Base-by-base conservation (phyloP, 1,140 invertebrate species). In the Rhagoletis zephyria region DNA sequence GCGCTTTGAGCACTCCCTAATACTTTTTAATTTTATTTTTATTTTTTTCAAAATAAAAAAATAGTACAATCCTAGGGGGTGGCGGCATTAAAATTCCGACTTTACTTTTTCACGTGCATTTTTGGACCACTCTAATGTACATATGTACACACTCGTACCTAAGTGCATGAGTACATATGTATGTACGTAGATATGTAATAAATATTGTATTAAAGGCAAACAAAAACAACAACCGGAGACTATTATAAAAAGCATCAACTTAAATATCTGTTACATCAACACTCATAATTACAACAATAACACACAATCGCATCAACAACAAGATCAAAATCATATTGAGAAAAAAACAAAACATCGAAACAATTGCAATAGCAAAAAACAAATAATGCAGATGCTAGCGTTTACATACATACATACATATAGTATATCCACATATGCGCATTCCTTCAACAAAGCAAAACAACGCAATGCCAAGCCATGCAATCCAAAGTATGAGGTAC, bases 291-390 rank as follows among this genome's bases (percentile, higher is more conserved):
- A 67, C 42, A 19, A 67, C 42, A 67, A 67, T 42, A 74, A 74
- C 7, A 42, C 16, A 74, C 45, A 74, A 45, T 74, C 42, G 12
- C 40, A 74, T 74, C 67, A 74, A 48, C 42, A 74, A 74, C 42
- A 74, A 74, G 67, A 74, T 74, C 67, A 74, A 74, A 74, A 74
- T 74, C 42, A 74, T 45, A 45, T 45, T 74, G 10, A 74, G 12
- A 74, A 40, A 74, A 74, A 45, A 16, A 30, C 30, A 30, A n/a
- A 12, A 16, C 42, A 10, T 30, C 30, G 48, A 74, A 40, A 16
- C 42, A 74, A 74, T n/a, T 42, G 40, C 42, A 74, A 74, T n/a
- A 74, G 45, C 42, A 74, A 74, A 74, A 60, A 60, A 60, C 59
- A 67, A 67, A 42, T 40, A 42, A 12, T 67, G 65, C 67, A 67